These are phyloP conservation scores for Sebastes goodei DNA, from an alignment of 2,797 vertebrate genomes.

Conservation along the genomic window DNA sequence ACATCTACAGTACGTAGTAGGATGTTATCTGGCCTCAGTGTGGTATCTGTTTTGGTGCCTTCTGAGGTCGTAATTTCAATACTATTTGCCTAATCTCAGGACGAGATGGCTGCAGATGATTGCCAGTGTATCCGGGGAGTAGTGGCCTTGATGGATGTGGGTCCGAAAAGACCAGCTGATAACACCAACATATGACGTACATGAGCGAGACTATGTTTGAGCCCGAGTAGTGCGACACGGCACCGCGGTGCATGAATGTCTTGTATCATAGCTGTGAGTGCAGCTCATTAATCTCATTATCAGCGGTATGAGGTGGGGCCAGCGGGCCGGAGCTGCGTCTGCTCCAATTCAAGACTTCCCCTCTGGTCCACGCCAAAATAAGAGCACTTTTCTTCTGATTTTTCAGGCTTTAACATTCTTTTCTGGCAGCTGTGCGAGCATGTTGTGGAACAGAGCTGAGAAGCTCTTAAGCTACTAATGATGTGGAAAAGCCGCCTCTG, in stretches of 20 bases:
- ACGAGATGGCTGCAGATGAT: conserved; percentile 70
- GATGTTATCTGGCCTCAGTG: conserved; percentile 47
- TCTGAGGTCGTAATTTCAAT: conserved; percentile 65
- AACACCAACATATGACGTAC: conserved; percentile 57
- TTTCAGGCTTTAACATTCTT: conserved; percentile 60
- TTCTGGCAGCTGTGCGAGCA: conserved; percentile 63
- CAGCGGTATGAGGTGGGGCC: conserved; percentile 38
- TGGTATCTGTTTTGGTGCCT: conserved; percentile 15
- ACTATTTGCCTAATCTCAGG: conserved; percentile 71
- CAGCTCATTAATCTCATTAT: conserved; percentile 68
- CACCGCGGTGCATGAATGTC: neutral
- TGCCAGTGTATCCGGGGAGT: conserved; percentile 63
- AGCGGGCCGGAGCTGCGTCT: conserved; percentile 46
- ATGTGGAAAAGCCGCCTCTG: conserved; percentile 59
- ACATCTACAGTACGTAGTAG: conserved; percentile 1
- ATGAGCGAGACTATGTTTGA: conserved; percentile 10
- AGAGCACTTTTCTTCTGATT: conserved; percentile 49
- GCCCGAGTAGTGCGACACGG: conserved; percentile 23
- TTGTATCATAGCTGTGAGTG: conserved; percentile 39
- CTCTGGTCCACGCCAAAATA: conserved; percentile 35
- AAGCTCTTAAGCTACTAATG: conserved; percentile 67
- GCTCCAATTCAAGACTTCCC: conserved; percentile 33
- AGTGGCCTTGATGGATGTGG: conserved; percentile 70
- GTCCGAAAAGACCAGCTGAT: conserved; percentile 57
- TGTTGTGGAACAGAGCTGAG: conserved; percentile 65